Evolutionary conservation across 2,113 vertebrate species (phyloP), one percentile per base, ranked within the genome.

Genomic region (Myocastor coypus): DNA sequence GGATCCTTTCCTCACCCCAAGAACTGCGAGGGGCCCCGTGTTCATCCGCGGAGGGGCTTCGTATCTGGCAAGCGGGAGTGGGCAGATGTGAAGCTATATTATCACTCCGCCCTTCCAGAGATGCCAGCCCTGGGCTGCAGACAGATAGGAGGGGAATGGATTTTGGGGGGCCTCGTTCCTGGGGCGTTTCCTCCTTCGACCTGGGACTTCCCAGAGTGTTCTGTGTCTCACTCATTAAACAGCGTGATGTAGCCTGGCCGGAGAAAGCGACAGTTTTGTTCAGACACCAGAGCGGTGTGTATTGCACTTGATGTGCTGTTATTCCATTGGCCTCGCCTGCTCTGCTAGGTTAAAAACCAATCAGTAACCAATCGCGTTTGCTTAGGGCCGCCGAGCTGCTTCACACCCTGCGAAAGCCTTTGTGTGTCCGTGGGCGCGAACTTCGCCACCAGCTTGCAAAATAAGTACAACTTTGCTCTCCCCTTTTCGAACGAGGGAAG

Each of bases 1-100:
- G 22, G 22, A 4, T 17, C 9, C 22, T 52, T 61, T 68, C 50
- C 40, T 26, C 11, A 26, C 13, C 0, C 0, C 34, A 8, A 2
- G 57, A 28, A 9, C 2, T 2, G 3, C 11, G 34, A 7, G 42
- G 40, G 40, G 7, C 0, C 1, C 52, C 0, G 0, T 3, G 59
- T n/a, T 16, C 8, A 5, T 42, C 61, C 1, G 20, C 14, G 5
- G 3, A 50, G 8, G 8, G 19, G 7, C 32, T 22, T 4, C 14
- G 1, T 14, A 46, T 34, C 40, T 40, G 46, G 55, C 37, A 22
- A 9, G 17, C 3, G 3, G 3, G 9, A 26, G 7, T 0, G 34
- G 9, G 8, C 28, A 5, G 63, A 34, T 7, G 0, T 11, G 37
- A 57, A 17, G 1, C 63, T 9, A 0, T 32, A 0, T 55, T 3